Percentiles rank a stretch among this genome's conserved stretches.
These are phyloP conservation scores for Sinocyclocheilus anshuiensis DNA, from an alignment of 2,113 vertebrate genomes.

Conservation along the genomic window DNA sequence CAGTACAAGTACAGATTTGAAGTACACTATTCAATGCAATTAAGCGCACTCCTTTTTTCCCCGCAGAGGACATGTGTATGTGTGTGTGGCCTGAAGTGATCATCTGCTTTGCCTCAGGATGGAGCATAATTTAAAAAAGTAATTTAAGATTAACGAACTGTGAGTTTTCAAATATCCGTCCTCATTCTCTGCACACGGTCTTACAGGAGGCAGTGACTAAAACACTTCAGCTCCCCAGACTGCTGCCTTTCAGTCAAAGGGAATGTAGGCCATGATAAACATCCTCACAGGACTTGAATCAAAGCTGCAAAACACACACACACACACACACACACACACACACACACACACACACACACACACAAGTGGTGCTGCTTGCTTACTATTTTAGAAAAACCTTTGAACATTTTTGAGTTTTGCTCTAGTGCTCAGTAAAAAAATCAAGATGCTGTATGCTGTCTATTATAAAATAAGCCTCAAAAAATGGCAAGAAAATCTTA, in stretches of 20 bases:
- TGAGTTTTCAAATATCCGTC: not conserved
- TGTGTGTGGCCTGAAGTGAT: conserved; percentile 1
- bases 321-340: conserved; percentile 9
- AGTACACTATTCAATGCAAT: not conserved
- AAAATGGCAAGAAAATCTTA: not conserved
- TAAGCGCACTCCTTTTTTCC: not conserved
- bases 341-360: not conserved
- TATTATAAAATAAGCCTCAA: not conserved
- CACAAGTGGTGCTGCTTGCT: conserved; percentile 57
- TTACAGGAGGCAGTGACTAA: not conserved
- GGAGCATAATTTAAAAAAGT: conserved; percentile 50
- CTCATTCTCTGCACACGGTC: not conserved
- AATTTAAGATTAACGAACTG: not conserved
- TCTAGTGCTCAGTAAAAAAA: not conserved
- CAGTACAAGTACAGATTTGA: not conserved
- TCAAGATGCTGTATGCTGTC: not conserved
- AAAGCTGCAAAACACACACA: conserved; percentile 53
- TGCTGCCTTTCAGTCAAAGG: conserved; percentile 49
- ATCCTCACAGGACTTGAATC: conserved; percentile 68
- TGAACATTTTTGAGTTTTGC: not conserved
- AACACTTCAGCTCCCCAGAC: conserved; percentile 28
- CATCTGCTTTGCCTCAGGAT: conserved; percentile 13
- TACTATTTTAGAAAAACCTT: conserved; percentile 47
- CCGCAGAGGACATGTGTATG: conserved; percentile 15
- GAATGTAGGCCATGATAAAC: conserved; percentile 67